Evolutionary conservation across 2,888 invertebrate species (phyloP), one percentile per base, ranked within the genome.

Genomic region (Leptopilina myrica): DNA sequence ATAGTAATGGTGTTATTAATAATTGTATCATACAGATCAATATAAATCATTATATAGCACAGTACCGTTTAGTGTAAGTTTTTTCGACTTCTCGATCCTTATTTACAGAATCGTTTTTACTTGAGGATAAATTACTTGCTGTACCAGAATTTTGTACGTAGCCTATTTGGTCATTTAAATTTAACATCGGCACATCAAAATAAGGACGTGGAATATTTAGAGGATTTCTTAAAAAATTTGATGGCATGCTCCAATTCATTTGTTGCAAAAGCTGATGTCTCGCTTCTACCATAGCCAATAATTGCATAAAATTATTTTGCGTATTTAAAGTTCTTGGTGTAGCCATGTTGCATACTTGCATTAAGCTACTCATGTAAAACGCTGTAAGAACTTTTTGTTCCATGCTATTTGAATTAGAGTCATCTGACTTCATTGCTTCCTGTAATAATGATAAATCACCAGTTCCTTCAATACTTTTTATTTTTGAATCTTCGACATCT

Each of bases 331-430:
- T 87, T 64, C 87, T 84, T 6, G 88, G 85, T 40, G 86, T 80
- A 78, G 85, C 88, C 85, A 89, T 84, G 82, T 87, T 89, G 15
- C 91, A 91, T 90, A 91, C 89, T 79, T 91, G 90, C 90, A 92
- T 90, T 75, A 92, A 84, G 80, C 91, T 91, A 83, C 91, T 92
- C 91, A 92, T 92, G 83, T 92, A 92, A 75, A 92, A 87, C 5
- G 92, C 92, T 11, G 90, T 90, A 26, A 92, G 86, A 77, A 92
- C 89, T 84, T 92, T 91, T 79, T 92, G 91, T 84, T 92, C 92
- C n/a, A 89, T 86, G 5, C 88, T 84, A 14, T 90, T 89, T 73
- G 89, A 82, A 20, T 85, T 85, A 20, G 80, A 64, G 76, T 82
- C 82, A 78, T 84, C 83, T 9, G 89, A 84, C 78, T 90, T 90